Conservation (phyloP, 2,113 vertebrate species). For the Aix galericulata region DNA sequence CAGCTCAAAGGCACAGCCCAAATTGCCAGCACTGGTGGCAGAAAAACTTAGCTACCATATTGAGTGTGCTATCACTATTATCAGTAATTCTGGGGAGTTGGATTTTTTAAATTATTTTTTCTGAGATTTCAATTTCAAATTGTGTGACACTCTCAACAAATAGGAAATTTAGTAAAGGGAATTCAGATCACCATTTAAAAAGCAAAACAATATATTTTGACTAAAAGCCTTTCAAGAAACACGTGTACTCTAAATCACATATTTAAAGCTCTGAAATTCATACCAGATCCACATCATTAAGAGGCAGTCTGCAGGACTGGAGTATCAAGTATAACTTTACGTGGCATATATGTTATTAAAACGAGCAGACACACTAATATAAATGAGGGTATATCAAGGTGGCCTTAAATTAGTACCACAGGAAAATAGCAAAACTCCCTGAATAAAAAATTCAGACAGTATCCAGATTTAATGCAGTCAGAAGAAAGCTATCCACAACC, state of each 20-base stretch:
- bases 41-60: background rate
- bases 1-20: background rate
- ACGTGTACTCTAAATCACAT: background rate
- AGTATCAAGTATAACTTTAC: background rate
- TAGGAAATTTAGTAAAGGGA: background rate
- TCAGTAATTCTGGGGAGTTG: background rate
- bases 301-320: background rate
- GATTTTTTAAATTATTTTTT: background rate
- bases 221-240: background rate
- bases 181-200: background rate
- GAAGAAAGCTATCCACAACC: background rate
- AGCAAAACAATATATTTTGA: background rate
- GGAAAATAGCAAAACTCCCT: background rate
- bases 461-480: background rate
- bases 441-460: background rate
- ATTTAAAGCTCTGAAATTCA: slow-evolving; percentile 5
- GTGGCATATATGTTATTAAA: background rate
- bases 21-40: background rate
- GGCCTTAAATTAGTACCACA: background rate
- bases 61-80: background rate
- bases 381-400: background rate
- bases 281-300: background rate
- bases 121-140: background rate
- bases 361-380: background rate
- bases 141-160: background rate